Percentiles rank a stretch among this genome's conserved stretches.
Evolutionary conservation across 2,113 vertebrate genomes (phyloP).

Genomic region (Oreotragus oreotragus): DNA sequence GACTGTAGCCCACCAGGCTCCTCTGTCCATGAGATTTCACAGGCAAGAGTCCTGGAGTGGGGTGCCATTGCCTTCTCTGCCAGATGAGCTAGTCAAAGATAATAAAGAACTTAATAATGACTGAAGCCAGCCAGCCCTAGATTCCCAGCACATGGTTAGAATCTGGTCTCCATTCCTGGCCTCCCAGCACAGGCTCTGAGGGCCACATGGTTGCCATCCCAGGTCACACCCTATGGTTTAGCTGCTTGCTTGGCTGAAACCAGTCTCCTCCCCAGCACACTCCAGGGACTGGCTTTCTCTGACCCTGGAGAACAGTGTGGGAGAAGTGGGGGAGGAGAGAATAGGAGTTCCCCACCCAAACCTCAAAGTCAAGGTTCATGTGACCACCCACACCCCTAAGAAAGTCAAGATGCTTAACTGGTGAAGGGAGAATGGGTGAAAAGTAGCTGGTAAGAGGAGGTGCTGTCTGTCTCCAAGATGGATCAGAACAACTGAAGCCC

Average conservation of each 20-base stretch:
- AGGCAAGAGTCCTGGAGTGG: too few species aligned
- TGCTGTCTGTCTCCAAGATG: not conserved
- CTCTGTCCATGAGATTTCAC: too few species aligned
- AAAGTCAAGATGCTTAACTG: not conserved
- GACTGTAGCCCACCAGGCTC: too few species aligned
- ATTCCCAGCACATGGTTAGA: not conserved
- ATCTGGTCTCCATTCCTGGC: not conserved
- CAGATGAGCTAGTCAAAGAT: too few species aligned
- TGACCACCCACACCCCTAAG: too few species aligned
- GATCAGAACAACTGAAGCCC: not conserved
- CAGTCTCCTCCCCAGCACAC: not conserved
- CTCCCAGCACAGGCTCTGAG: not conserved
- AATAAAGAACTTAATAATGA: too few species aligned
- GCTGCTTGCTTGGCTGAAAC: not conserved
- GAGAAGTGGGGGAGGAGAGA: fast-evolving
- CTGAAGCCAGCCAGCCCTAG: too few species aligned
- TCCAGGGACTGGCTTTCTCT: not conserved
- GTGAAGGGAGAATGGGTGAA: not conserved
- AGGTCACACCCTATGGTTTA: not conserved
- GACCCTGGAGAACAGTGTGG: not conserved
- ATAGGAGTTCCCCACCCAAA: not conserved
- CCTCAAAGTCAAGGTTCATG: not conserved
- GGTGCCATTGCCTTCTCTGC: too few species aligned
- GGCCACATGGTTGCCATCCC: too few species aligned
- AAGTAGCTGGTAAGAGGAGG: not conserved